Percentiles rank a stretch among this genome's conserved stretches.
Evolutionary conservation across 35 echinoderm and acorn worm species (phyloP).

Genomic region (Anneissia japonica): DNA sequence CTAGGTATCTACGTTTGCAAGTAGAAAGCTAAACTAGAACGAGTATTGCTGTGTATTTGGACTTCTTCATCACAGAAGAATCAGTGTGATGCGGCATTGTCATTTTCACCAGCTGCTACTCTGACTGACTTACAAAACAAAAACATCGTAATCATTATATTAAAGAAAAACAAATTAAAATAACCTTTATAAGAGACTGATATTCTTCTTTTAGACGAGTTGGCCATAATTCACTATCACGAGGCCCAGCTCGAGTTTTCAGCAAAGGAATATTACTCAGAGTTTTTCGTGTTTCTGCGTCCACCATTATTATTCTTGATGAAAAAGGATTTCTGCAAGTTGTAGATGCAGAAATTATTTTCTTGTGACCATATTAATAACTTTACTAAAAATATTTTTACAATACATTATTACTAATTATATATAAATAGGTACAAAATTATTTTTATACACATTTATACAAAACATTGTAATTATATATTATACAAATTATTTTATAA

Average conservation of each 20-base stretch:
- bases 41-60: too few relatives aligned
- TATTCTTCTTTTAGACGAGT: constrained; percentile 96
- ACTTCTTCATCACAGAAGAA: too few relatives aligned
- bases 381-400: background rate
- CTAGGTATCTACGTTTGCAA: too few relatives aligned
- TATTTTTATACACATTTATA: background rate
- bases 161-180: background rate
- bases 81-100: too few relatives aligned
- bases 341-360: background rate
- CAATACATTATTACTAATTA: background rate
- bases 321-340: background rate
- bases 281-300: constrained; percentile 81
- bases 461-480: background rate
- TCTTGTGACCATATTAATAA: background rate
- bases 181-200: constrained; percentile 79
- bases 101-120: too few relatives aligned
- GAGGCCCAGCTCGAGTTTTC: constrained; percentile 89
- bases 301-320: constrained; percentile 58
- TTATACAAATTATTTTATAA: background rate
- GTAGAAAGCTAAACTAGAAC: too few relatives aligned
- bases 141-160: background rate
- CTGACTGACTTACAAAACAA: too few relatives aligned
- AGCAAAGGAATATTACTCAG: constrained; percentile 80
- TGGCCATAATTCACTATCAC: constrained; percentile 92
- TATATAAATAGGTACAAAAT: background rate